phyloP scores from a whole-genome alignment of 2,888 invertebrate species.

The Esperia sulphurella region DNA sequence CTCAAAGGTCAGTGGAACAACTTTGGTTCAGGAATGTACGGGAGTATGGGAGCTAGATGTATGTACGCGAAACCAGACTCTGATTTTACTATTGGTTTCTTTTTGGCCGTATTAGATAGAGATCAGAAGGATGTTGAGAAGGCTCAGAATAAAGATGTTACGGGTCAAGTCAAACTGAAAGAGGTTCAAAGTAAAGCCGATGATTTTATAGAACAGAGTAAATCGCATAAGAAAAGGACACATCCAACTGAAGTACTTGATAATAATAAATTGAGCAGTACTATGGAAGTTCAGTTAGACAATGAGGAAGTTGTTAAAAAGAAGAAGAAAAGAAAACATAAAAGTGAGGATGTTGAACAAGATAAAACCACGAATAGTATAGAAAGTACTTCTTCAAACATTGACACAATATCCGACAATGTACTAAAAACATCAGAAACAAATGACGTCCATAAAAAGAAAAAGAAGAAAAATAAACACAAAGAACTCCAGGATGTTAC shows the following conservation, averaged over 20 bases:
- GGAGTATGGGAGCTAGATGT: conserved; percentile 85
- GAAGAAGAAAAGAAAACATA: conserved; percentile 17
- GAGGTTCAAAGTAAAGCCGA: neutral
- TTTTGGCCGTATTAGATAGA: conserved; percentile 93
- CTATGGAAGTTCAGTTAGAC: neutral
- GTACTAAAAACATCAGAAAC: too few species aligned
- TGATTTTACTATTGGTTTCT: conserved; percentile 96
- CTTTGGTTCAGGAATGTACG: conserved; percentile 82
- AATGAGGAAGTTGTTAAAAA: conserved; percentile 10
- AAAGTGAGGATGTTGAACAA: neutral
- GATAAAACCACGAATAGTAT: too few species aligned
- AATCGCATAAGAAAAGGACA: conserved; percentile 17
- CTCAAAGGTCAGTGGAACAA: conserved; percentile 84
- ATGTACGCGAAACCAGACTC: conserved; percentile 86
- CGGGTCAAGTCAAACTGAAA: neutral
- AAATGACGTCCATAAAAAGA: too few species aligned
- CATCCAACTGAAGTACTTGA: neutral
- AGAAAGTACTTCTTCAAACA: too few species aligned
- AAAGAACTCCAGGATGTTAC: too few species aligned
- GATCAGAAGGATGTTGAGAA: conserved; percentile 32
- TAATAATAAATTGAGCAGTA: neutral
- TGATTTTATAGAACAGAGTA: conserved; percentile 13
- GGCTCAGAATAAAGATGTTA: neutral
- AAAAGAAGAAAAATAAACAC: too few species aligned
- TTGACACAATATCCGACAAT: too few species aligned